These are phyloP conservation scores for Heloderma charlesbogerti DNA, from an alignment of 2,113 vertebrate species.

Conservation along the genomic window DNA sequence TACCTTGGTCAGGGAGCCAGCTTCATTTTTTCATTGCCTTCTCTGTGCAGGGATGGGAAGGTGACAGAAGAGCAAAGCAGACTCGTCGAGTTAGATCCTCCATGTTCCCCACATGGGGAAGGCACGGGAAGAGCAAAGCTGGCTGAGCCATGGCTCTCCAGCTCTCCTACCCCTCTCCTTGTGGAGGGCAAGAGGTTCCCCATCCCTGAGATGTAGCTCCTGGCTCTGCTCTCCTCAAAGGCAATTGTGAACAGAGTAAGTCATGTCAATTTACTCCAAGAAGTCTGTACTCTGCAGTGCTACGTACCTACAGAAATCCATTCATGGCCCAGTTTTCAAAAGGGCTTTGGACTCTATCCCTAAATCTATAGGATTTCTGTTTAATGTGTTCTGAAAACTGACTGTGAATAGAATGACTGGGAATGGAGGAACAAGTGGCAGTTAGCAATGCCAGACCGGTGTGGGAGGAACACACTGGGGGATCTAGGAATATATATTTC, in stretches of 20 bases:
- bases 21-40: too few species aligned
- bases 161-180: too few species aligned
- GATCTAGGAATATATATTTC: not conserved
- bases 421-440: not conserved
- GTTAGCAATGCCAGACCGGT: not conserved
- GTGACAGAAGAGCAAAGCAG: too few species aligned
- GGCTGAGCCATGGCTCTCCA: too few species aligned
- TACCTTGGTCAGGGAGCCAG: too few species aligned
- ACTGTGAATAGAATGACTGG: not conserved
- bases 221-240: too few species aligned
- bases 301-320: not conserved
- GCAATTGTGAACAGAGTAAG: not conserved
- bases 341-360: not conserved
- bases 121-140: too few species aligned
- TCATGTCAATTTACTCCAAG: not conserved
- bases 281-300: not conserved
- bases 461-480: not conserved
- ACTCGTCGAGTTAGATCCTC: too few species aligned
- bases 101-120: too few species aligned
- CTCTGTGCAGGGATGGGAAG: too few species aligned
- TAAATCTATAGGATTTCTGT: not conserved
- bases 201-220: too few species aligned
- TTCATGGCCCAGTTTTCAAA: not conserved
- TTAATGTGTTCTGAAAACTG: not conserved
- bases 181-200: too few species aligned